Conservation (phyloP, 2,888 invertebrate genomes). For the Ypsolopha sequella region DNA sequence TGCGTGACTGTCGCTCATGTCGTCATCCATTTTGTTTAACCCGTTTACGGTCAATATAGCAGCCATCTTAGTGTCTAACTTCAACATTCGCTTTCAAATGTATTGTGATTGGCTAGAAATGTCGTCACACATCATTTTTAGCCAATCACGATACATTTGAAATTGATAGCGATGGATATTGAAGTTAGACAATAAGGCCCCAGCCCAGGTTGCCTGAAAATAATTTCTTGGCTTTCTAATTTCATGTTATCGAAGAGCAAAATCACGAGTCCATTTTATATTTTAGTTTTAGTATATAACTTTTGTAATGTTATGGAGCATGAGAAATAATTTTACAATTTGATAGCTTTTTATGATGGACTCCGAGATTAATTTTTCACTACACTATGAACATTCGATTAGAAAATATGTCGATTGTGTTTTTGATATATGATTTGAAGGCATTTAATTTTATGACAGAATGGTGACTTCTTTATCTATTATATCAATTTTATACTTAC, state of each 20-base stretch:
- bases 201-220: too few relatives aligned
- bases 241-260: constrained; percentile 23
- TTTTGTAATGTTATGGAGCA: background rate
- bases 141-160: too few relatives aligned
- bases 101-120: too few relatives aligned
- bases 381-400: background rate
- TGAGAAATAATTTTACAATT: constrained; percentile 2
- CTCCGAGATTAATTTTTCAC: background rate
- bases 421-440: background rate
- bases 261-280: constrained; percentile 31
- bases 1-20: too few relatives aligned
- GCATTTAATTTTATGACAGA: constrained; percentile 6
- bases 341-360: constrained; percentile 17
- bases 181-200: too few relatives aligned
- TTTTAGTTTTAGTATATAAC: constrained; percentile 10
- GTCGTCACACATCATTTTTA: too few relatives aligned
- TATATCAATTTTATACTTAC: background rate
- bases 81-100: too few relatives aligned
- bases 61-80: too few relatives aligned
- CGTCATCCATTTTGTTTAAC: too few relatives aligned
- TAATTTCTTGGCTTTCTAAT: too few relatives aligned
- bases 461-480: background rate
- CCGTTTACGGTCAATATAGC: too few relatives aligned
- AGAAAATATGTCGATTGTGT: background rate
- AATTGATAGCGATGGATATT: too few relatives aligned